Evolutionary conservation across 2,113 vertebrate species (phyloP), one percentile per base, ranked within the genome.

Genomic region (Mixornis gularis): DNA sequence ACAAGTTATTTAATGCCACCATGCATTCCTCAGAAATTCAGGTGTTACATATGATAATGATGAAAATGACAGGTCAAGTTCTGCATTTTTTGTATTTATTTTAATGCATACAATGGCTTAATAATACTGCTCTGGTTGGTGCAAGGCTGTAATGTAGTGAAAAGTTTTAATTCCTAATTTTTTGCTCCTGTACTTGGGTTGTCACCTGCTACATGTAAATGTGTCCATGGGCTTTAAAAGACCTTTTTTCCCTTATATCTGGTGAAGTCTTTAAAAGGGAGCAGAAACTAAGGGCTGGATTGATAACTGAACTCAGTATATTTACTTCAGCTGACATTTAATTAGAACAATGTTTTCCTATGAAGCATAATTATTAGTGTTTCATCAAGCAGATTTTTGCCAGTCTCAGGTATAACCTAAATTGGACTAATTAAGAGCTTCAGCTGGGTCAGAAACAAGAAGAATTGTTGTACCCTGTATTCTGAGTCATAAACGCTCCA

Each of bases 11-110:
- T 81, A 68, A 32, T 59, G 36, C 7, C 27, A 43, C 27, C 4
- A 11, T 4, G 12, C 19, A 25, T 71, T 66, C 40, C n/a, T 81
- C 43, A 68, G 64, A 66, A 78, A 85, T 36, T 58, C 69, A 74
- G 40, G 69, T 78, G 43, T 66, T 90, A 16, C 12, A 22, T 6
- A 3, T 13, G 19, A 13, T 0, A 1, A 49, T 0, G 1, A 58
- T 38, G 26, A 34, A 44, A 59, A 63, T 63, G 29, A 32, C 4
- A 24, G 38, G 27, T 71, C 11, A n/a, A 30, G 26, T 44, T 56
- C 62, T 4, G 3, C 5, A 8, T 20, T 74, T 85, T 62, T 74
- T 73, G 2, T 60, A 2, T 62, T 85, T 74, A 36, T 40, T 59
- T 51, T 41, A n/a, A 48, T 21, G 17, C 1, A 38, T 38, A 36